Base-by-base conservation (phyloP, 2,113 vertebrate species). In the Pachycephala philippinensis region DNA sequence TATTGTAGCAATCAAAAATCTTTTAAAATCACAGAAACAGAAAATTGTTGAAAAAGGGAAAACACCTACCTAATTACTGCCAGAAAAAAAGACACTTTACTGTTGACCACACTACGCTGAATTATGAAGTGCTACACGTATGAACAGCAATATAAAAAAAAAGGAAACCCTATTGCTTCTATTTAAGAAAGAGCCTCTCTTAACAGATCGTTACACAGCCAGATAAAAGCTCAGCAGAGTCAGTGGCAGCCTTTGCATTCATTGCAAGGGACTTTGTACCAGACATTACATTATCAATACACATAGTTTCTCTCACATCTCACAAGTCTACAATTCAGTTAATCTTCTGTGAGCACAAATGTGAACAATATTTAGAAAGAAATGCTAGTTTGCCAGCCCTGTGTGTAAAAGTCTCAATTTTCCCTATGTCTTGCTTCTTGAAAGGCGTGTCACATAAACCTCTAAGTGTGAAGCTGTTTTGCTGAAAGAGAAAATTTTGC, bases 281-380 rank as follows among this genome's bases (percentile, higher is more conserved):
- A 91, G 61, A 64, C 37, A 30, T 56, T 64, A 56, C 9, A 3
- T 31, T 31, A 78, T 33, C 83, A 59, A 84, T 68, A 75, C 14
- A 84, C 22, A n/a, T 15, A 33, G 27, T 74, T 88, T 80, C 54
- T 80, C 75, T 84, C 52, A 52, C 52, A 63, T 56, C 8, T 23
- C 70, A 42, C 6, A 40, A 83, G 47, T 37, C 61, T 79, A 52
- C 68, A 92, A 66, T 82, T 91, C 44, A 40, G 16, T 77, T 31
- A 54, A 70, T 84, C 93, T 76, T 84, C 81, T 90, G 40, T 50
- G n/a, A 61, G 42, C 27, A 74, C 61, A 76, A 78, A 83, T 12
- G 49, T 37, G 70, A 95, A 93, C n/a, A 84, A 31, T 59, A 81
- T 83, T 90, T 72, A 84, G 59, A 94, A 94, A 87, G 61, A 74